phyloP scores from a whole-genome alignment of 2,113 vertebrate species.

The Myodes glareolus region DNA sequence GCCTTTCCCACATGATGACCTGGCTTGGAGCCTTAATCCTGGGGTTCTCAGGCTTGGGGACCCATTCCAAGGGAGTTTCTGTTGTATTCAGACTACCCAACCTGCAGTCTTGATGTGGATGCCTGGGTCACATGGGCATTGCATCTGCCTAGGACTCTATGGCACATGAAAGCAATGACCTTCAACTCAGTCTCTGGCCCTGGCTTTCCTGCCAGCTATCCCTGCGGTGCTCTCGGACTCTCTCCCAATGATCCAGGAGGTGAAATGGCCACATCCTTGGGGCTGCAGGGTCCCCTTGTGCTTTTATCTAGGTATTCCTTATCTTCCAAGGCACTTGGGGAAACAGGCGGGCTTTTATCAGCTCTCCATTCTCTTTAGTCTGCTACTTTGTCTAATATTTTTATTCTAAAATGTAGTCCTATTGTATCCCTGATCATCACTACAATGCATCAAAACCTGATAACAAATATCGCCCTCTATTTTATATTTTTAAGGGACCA shows the following conservation, averaged over 20 bases:
- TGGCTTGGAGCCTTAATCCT: neutral
- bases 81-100: neutral
- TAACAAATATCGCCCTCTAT: neutral
- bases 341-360: neutral
- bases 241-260: neutral
- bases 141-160: neutral
- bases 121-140: no score
- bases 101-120: neutral
- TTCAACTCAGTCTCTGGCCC: neutral
- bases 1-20: neutral
- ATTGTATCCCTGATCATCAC: neutral
- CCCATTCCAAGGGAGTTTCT: neutral
- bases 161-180: neutral
- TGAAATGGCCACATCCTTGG: neutral
- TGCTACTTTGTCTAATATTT: neutral
- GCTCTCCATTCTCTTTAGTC: neutral
- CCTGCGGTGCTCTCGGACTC: neutral
- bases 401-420: neutral
- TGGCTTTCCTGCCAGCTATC: neutral
- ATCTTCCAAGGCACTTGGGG: neutral
- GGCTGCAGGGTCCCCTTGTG: neutral
- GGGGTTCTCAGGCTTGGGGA: neutral
- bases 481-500: neutral
- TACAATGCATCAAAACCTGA: neutral
- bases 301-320: neutral